Conservation (phyloP, 1,140 invertebrate genomes). For the Rhizoglyphus robini region DNA sequence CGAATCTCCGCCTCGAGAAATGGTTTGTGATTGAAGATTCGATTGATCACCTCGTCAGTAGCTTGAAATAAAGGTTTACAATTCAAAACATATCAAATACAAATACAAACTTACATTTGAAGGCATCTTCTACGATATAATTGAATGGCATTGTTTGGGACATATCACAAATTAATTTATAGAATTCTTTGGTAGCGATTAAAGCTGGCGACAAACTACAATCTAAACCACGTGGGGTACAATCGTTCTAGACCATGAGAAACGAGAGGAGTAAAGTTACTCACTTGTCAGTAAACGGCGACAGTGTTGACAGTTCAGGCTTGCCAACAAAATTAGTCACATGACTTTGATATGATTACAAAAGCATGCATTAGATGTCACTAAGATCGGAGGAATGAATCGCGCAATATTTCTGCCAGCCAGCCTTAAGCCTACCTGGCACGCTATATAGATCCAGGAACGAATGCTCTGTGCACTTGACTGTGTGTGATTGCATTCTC, state of each 20-base stretch:
- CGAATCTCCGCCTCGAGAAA: conserved; percentile 4
- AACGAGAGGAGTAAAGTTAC: no score
- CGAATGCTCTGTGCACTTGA: neutral
- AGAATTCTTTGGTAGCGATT: no score
- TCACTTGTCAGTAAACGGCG: no score
- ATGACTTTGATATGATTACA: no score
- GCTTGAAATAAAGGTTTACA: neutral
- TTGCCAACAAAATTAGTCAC: no score
- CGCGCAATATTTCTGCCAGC: no score
- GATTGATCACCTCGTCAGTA: conserved; percentile 1
- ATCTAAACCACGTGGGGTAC: no score
- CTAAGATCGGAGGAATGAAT: neutral
- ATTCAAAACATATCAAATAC: neutral
- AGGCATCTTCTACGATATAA: neutral
- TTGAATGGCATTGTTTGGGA: neutral
- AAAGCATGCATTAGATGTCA: no score
- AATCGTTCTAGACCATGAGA: no score
- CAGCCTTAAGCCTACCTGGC: no score
- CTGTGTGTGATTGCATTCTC: neutral
- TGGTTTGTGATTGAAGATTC: conserved; percentile 12
- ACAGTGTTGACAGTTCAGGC: no score
- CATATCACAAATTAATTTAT: neutral
- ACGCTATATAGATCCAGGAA: neutral
- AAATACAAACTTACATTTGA: neutral
- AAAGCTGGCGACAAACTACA: no score